Evolutionary conservation across 1,140 invertebrate species (phyloP).

Genomic region (Papilio aristodemus): DNA sequence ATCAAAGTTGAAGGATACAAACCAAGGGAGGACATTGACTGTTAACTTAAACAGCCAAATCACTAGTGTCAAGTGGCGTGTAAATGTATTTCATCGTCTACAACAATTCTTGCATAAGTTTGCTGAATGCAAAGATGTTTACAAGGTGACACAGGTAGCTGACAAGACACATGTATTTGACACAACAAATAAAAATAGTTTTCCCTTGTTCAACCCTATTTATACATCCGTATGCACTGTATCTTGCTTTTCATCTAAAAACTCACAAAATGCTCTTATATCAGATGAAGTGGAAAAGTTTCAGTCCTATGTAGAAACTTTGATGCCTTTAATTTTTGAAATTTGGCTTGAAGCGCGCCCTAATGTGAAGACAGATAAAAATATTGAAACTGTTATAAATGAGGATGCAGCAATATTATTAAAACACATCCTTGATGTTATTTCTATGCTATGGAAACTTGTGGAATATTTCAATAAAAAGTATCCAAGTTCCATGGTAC

Average conservation of each 20-base stretch:
- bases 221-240: conserved; percentile 56
- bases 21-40: conserved; percentile 83
- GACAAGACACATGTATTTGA: conserved; percentile 45
- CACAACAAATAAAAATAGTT: conserved; percentile 50
- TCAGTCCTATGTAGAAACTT: conserved; percentile 81
- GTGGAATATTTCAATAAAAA: conserved; percentile 65
- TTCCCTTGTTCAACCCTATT: conserved; percentile 55
- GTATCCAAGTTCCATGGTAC: conserved; percentile 59
- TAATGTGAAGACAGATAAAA: conserved; percentile 54
- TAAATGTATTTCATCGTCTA: conserved; percentile 85
- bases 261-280: conserved; percentile 46
- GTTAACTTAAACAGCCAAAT: conserved; percentile 84
- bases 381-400: conserved; percentile 73
- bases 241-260: conserved; percentile 63
- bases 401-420: conserved; percentile 82
- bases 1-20: conserved; percentile 84
- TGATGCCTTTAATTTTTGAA: conserved; percentile 87
- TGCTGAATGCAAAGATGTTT: conserved; percentile 53
- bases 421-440: conserved; percentile 80
- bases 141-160: conserved; percentile 38
- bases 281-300: conserved; percentile 73
- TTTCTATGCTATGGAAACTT: conserved; percentile 80
- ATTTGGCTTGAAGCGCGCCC: conserved; percentile 87
- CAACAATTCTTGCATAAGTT: conserved; percentile 81
- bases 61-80: conserved; percentile 87